Conservation (phyloP, 2,797 vertebrate genomes). For the Helarctos malayanus region DNA sequence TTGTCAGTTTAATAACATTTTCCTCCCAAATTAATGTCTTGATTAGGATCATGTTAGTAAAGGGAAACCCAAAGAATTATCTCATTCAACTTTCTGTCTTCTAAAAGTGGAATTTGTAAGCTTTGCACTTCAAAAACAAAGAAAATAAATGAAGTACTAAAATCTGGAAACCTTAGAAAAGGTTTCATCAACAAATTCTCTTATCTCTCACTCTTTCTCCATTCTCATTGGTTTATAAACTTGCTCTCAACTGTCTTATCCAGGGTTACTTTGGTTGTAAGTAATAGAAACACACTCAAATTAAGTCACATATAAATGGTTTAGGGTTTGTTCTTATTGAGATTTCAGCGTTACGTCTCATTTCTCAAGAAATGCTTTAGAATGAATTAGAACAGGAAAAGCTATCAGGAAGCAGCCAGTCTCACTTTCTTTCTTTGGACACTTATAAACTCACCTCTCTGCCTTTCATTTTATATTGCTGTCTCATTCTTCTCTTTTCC, state of each 20-base stretch:
- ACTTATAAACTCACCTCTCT: neutral
- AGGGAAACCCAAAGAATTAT: neutral
- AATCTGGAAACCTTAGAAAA: neutral
- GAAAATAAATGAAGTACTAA: neutral
- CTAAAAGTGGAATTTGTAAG: neutral
- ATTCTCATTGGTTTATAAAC: neutral
- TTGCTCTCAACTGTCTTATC: neutral
- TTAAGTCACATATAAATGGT: neutral
- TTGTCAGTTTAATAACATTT: neutral
- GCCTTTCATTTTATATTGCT: neutral
- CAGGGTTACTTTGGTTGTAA: neutral
- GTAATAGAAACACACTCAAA: neutral
- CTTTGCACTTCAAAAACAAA: neutral
- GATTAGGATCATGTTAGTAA: neutral
- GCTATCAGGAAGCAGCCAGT: neutral
- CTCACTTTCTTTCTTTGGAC: neutral
- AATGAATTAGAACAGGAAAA: neutral
- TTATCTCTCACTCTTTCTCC: neutral
- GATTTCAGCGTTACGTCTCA: neutral
- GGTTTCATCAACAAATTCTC: neutral
- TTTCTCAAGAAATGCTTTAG: neutral
- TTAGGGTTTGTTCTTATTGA: neutral
- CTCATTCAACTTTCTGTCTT: neutral
- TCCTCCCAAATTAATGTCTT: neutral
- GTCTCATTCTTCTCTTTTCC: neutral